Conservation (phyloP, 2,888 invertebrate genomes). For the Crioceris asparagi region DNA sequence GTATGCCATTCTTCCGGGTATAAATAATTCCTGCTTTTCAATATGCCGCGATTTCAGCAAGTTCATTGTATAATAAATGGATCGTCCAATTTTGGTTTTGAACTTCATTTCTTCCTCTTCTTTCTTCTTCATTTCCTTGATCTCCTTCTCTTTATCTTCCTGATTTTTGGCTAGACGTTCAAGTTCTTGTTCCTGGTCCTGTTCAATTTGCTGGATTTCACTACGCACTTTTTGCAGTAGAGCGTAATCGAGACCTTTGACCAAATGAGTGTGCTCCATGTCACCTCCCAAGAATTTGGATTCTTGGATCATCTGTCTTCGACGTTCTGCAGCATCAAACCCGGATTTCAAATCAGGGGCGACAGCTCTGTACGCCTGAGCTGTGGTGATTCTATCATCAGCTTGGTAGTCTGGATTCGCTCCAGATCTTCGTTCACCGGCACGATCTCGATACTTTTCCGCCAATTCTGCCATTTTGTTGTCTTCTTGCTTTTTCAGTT, state of each 20-base stretch:
- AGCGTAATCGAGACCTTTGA: constrained; percentile 91
- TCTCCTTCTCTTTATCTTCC: constrained; percentile 38
- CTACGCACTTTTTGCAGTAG: constrained; percentile 88
- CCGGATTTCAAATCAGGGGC: constrained; percentile 93
- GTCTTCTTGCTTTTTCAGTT: constrained; percentile 87
- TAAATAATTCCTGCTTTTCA: constrained; percentile 81
- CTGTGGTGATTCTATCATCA: constrained; percentile 75
- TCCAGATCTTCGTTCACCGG: constrained; percentile 67
- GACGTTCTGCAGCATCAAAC: constrained; percentile 86
- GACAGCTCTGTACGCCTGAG: constrained; percentile 67
- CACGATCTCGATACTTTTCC: constrained; percentile 85
- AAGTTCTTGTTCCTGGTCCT: constrained; percentile 73
- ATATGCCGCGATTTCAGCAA: constrained; percentile 62
- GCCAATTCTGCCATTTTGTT: constrained; percentile 89
- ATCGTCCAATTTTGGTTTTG: constrained; percentile 69
- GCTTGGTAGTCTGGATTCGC: constrained; percentile 68
- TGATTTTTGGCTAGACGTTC: constrained; percentile 56
- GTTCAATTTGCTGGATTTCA: constrained; percentile 73
- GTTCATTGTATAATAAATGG: constrained; percentile 59
- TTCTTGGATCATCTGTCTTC: constrained; percentile 92
- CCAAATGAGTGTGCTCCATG: constrained; percentile 99
- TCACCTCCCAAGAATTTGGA: constrained; percentile 94
- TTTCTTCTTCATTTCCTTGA: constrained; percentile 41
- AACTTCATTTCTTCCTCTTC: constrained; percentile 69
- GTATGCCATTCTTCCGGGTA: constrained; percentile 96